Base-by-base conservation (phyloP, 53 echinoderm and acorn worm genomes). In the Echinarachnius parma region DNA sequence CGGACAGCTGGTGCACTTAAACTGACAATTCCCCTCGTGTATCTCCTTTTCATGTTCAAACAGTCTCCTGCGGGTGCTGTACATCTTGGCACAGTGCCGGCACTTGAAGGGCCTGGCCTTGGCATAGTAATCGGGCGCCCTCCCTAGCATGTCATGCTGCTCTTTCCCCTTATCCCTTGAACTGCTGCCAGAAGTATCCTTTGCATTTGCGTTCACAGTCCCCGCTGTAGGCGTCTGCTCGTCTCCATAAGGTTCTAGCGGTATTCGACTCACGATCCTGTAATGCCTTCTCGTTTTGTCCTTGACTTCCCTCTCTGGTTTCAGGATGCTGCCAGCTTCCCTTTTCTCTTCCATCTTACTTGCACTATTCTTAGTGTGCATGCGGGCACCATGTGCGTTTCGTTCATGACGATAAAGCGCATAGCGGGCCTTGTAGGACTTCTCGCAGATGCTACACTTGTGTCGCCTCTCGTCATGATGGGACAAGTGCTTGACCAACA, bases 101-200 rank as follows among this genome's bases (percentile, higher is more conserved):
- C 69, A 69, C 23, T 69, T 69, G 16, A 48, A 69, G 5, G 69
- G 69, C 2, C 69, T 31, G 29, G 69, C 50, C 10, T 33, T 30
- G 53, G 49, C 69, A 23, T 69, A 69, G 53, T 69, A 69, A 25
- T 69, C 52, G 34, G 37, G 49, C 27, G 50, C 26, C 23, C 52
- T 69, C 4, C 69, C 69, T 22, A 69, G 69, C 69, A 69, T 69
- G 14, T 69, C 69, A 29, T 69, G 29, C 18, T 66, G 28, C 1
- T 22, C 35, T 37, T 23, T 24, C 16, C n/a, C 30, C 24, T 39
- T 62, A 1, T 20, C 15, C 53, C 19, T 53, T n/a, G n/a, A n/a
- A n/a, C n/a, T n/a, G n/a, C n/a, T n/a, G n/a, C n/a, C n/a, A n/a
- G n/a, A n/a, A n/a, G n/a, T n/a, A n/a, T n/a, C n/a, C n/a, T n/a